Evolutionary conservation across 2,797 vertebrate genomes (phyloP).

Genomic region (Apogon talboti): DNA sequence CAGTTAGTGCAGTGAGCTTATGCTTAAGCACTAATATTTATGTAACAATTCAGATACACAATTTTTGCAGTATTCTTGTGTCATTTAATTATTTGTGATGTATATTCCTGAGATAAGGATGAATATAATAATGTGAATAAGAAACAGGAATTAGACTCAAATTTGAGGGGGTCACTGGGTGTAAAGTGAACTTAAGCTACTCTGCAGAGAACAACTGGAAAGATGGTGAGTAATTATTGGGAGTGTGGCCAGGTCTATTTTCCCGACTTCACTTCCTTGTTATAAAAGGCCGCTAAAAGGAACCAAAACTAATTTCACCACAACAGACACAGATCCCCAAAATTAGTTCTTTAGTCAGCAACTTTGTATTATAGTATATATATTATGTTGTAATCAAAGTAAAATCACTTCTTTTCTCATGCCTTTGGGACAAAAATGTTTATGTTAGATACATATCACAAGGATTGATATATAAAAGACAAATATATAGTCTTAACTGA

Average conservation of each 20-base stretch:
- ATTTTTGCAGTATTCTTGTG: background rate
- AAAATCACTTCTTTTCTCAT: no score
- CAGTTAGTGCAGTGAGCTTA: background rate
- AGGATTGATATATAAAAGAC: background rate
- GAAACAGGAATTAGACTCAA: constrained; percentile 45
- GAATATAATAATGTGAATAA: constrained; percentile 10
- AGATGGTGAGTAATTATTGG: constrained; percentile 36
- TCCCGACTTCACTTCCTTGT: constrained; percentile 1
- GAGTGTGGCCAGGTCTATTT: constrained; percentile 36
- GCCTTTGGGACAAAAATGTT: background rate
- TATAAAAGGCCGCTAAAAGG: background rate
- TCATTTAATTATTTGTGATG: background rate
- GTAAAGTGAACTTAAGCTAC: constrained; percentile 31
- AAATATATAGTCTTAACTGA: background rate
- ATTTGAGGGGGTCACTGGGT: constrained; percentile 43
- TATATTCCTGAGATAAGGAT: background rate
- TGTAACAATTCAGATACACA: no score
- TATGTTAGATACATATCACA: background rate
- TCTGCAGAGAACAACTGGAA: constrained; percentile 16
- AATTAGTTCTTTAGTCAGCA: background rate
- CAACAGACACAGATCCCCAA: constrained; percentile 4
- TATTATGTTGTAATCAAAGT: background rate
- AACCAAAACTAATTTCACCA: constrained; percentile 21
- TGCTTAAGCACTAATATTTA: no score
- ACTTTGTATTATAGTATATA: background rate